Conservation (phyloP, 2,113 vertebrate genomes). For the Corvus cornix region DNA sequence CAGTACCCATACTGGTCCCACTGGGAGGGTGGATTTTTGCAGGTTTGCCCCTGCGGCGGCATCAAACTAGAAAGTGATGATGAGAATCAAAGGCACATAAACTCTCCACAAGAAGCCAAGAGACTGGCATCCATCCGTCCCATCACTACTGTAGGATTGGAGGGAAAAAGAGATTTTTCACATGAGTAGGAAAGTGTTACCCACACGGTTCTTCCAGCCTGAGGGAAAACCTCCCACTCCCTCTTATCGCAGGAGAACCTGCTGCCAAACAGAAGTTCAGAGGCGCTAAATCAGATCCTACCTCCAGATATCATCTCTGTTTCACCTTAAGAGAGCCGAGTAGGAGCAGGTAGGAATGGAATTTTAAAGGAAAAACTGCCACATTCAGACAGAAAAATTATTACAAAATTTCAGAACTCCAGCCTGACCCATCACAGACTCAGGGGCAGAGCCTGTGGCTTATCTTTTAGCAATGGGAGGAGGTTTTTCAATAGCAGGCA, state of each 20-base stretch:
- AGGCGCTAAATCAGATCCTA: background rate
- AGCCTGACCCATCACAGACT: background rate
- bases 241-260: background rate
- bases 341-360: rapidly evolving
- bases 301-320: background rate
- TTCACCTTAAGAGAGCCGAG: background rate
- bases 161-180: background rate
- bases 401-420: background rate
- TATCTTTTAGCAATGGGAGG: background rate
- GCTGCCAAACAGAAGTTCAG: background rate
- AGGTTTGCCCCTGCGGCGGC: background rate
- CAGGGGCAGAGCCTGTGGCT: background rate
- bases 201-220: background rate
- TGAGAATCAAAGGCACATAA: background rate
- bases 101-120: background rate
- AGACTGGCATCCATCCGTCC: background rate
- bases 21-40: background rate
- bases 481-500: background rate
- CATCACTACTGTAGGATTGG: background rate
- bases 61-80: background rate
- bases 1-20: background rate
- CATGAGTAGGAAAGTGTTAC: background rate
- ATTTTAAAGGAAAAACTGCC: background rate
- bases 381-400: background rate
- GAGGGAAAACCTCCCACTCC: background rate